These are phyloP conservation scores for Blera fallax DNA, from an alignment of 2,888 invertebrate species.

Conservation along the genomic window DNA sequence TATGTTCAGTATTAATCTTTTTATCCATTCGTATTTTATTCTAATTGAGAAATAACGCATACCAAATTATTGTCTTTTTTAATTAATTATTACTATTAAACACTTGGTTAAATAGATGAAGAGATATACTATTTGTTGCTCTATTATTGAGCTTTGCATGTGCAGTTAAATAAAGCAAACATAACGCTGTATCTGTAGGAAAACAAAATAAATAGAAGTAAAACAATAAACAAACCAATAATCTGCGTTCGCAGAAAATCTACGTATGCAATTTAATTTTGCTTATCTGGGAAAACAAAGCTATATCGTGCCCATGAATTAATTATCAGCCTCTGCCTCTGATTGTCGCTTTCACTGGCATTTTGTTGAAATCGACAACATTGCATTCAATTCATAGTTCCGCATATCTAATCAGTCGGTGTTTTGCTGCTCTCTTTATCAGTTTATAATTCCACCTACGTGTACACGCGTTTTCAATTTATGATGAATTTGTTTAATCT, in stretches of 20 bases:
- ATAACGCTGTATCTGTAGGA: background rate
- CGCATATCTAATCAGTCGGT: conserved; percentile 14
- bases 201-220: too few relatives aligned
- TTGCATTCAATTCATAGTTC: background rate
- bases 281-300: background rate
- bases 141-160: background rate
- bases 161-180: background rate
- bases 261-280: background rate
- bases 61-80: background rate
- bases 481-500: conserved; percentile 1
- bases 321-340: background rate
- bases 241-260: background rate
- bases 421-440: background rate
- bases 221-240: background rate
- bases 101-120: background rate
- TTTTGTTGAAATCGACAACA: background rate
- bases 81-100: background rate
- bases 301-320: background rate
- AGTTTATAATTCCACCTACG: background rate
- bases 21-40: background rate
- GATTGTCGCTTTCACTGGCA: background rate
- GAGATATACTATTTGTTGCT: background rate
- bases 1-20: background rate
- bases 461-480: conserved; percentile 4
- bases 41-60: background rate